Evolutionary conservation across 2,888 invertebrate species (phyloP), one percentile per base, ranked within the genome.

Genomic region (Sarcophaga caerulescens): DNA sequence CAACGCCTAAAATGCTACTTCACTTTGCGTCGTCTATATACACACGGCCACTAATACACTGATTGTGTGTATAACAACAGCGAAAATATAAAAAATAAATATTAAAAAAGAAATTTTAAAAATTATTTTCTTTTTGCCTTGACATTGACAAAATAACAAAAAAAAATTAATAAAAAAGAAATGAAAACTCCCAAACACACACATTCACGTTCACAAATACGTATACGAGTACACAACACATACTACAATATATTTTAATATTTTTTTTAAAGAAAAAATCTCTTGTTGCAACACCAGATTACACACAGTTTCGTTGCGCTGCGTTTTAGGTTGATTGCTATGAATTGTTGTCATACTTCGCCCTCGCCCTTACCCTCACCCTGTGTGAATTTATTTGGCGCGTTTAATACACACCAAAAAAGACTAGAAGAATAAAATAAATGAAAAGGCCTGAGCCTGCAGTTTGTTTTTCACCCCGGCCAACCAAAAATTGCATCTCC

Each of bases 1-100:
- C 62, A 63, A 78, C 84, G 84, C 86, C 86, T 86, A 84, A 86
- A 86, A 86, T 84, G 84, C 84, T 84, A 84, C 86, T 84, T 86
- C 84, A 86, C 62, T 78, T 84, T 84, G 74, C 71, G 14, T 69
- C 62, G 21, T n/a, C 21, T 60, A 17, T 17, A 60, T 3, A 60
- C 60, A 60, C 17, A 52, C 10, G 52, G 4, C 5, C 17, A 17
- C 52, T 14, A 14, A 52, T 17, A 52, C 17, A 52, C 52, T 14
- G 17, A 52, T 52, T 52, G 14, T 14, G 14, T 52, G 10, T 21
- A 35, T 52, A 4, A 52, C 57, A 45, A 59, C 63, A 63, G 35
- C 14, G 52, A 71, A 71, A 78, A 73, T 57, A 77, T 35, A 81
- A 74, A 74, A 77, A 75, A 70, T 75, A 82, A 77, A 74, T 52